Evolutionary conservation across 2,797 vertebrate species (phyloP).

Genomic region (Rhinichthys osculus): DNA sequence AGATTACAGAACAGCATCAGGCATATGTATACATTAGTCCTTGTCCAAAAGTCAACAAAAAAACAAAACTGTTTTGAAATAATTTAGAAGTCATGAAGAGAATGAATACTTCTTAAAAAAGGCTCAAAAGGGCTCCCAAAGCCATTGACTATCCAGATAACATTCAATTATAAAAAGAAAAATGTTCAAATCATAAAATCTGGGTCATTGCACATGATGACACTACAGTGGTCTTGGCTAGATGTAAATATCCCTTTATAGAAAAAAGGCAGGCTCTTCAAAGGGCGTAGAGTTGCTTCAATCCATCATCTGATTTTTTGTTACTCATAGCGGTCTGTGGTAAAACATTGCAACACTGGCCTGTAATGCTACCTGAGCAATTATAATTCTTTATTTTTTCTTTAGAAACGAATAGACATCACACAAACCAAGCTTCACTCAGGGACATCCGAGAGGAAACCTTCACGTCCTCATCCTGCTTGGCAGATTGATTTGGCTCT

Average conservation of each 20-base stretch:
- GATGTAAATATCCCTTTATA: not conserved
- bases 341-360: slow-evolving; percentile 8
- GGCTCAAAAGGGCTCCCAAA: not conserved
- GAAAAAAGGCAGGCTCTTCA: slow-evolving; percentile 9
- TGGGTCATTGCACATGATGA: not conserved
- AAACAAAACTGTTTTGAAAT: not conserved
- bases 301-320: not conserved
- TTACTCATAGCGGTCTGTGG: not conserved
- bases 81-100: not conserved
- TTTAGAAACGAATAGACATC: not conserved
- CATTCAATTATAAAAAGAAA: slow-evolving; percentile 4
- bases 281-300: slow-evolving; percentile 13
- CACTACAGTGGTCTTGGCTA: too few relatives aligned
- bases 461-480: not conserved
- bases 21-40: not conserved
- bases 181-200: not conserved
- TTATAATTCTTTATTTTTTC: not conserved
- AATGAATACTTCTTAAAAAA: not conserved
- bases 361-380: slow-evolving; percentile 14
- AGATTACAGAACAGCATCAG: not conserved
- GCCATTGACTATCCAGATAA: not conserved
- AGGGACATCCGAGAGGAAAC: slow-evolving; percentile 5
- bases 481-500: not conserved
- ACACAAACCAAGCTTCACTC: slow-evolving; percentile 1
- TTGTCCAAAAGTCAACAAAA: not conserved